phyloP scores from a whole-genome alignment of 2,888 invertebrate species.

The Agrilus biguttatus region DNA sequence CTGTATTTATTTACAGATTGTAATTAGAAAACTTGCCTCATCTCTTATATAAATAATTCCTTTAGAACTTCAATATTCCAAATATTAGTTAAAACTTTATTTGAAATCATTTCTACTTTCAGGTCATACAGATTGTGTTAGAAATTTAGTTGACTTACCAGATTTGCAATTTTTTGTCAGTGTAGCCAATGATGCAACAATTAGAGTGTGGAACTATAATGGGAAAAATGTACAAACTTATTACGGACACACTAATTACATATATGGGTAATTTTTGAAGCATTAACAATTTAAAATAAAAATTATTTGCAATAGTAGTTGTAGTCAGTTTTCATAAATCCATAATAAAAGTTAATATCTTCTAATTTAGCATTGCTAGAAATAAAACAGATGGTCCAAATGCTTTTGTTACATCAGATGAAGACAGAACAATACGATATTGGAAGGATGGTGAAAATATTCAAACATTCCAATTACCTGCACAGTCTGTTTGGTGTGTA shows the following conservation, averaged over 20 bases:
- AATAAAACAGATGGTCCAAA: constrained; percentile 38
- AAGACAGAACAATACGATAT: constrained; percentile 71
- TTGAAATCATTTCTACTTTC: constrained; percentile 20
- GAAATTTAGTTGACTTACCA: constrained; percentile 55
- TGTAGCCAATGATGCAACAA: constrained; percentile 82
- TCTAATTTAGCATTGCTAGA: constrained; percentile 37
- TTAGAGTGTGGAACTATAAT: constrained; percentile 69
- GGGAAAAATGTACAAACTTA: constrained; percentile 65
- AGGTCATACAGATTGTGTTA: constrained; percentile 89
- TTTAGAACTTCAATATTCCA: background rate
- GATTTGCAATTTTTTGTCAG: constrained; percentile 68
- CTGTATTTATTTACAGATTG: too few relatives aligned
- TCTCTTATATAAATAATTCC: background rate
- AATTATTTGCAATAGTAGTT: too few relatives aligned
- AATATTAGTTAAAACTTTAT: too few relatives aligned
- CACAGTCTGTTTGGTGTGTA: constrained; percentile 83
- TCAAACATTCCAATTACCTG: constrained; percentile 61
- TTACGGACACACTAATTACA: constrained; percentile 77
- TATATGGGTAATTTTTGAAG: constrained; percentile 41
- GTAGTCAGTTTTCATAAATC: too few relatives aligned
- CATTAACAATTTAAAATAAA: background rate
- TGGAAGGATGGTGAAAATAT: constrained; percentile 55
- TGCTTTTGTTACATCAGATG: constrained; percentile 71
- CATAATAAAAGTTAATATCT: background rate
- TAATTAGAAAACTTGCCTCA: background rate